Base-by-base conservation (phyloP, 2,113 vertebrate species). In the Pseudolaguvia tuberculata region DNA sequence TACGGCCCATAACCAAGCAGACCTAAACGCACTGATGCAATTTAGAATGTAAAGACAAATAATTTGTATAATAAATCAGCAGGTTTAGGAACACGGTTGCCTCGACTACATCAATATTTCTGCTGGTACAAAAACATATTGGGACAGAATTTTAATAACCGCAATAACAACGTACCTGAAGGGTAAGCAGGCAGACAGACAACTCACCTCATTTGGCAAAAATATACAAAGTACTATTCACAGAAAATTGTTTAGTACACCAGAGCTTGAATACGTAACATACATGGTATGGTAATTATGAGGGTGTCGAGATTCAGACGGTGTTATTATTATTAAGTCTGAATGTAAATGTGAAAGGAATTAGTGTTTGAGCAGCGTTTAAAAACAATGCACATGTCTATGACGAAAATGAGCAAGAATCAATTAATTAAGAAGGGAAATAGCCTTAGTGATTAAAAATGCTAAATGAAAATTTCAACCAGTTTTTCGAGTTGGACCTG, bases 81-180 rank as follows among this genome's bases (percentile, higher is more conserved):
- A 52, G 35, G 50, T 14, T 13, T 68, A 23, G 6, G 42, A 70
- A 57, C n/a, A n/a, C 62, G 31, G 17, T 18, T 55, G 45, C 21
- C 62, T 12, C 29, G 66, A 13, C 23, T 13, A 42, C 18, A 47
- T 17, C 58, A 76, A 79, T 25, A 50, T 35, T 23, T 80, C 61
- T 20, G 39, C 10, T 59, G 18, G 68, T 52, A 45, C 45, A 72
- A 61, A 72, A 21, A 2, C 1, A 18, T 48, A 75, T 52, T 21
- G 14, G 27, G 9, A 5, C 45, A 12, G 42, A 10, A 11, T 29
- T 29, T 42, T n/a, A 18, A 73, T 27, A 14, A 74, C 31, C 5
- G 17, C n/a, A 51, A 14, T 21, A 39, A 57, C 61, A 70, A 27
- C 52, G 29, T 20, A 21, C 12, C 71, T 17, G 5, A 14, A 73